Evolutionary conservation across 2,113 vertebrate species (phyloP), one percentile per base, ranked within the genome.

Genomic region (Mesocricetus auratus): DNA sequence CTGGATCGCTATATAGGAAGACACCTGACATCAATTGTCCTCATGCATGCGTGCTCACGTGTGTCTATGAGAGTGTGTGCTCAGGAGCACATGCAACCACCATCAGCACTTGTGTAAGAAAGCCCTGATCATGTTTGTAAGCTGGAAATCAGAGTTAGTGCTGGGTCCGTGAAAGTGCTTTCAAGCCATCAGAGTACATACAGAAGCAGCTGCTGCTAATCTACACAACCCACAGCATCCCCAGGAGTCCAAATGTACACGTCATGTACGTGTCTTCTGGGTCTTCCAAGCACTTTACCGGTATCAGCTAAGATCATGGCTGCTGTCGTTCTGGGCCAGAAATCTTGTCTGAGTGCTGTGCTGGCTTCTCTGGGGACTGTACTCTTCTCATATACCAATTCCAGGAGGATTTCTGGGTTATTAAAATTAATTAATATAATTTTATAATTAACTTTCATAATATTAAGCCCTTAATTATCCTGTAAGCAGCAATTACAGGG

Each of bases 361-460:
- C 21, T 2, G 26, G 56, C 3, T 31, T 97, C 94, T 93, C 64
- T 66, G 13, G 81, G 89, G 60, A 92, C 87, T 21, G 11, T 0
- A 1, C 47, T 90, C 64, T 86, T 92, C 81, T 88, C 53, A 88
- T 64, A 92, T 29, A 90, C 62, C 88, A 92, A 92, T 92, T 81
- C 85, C 50, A 62, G 81, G 86, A 95, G 82, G 82, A 74, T 92
- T 53, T 5, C 56, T 62, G 47, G 60, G 66, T n/a, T 92, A 81
- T 96, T 91, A 82, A 86, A 95, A 69, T 94, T 96, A 96, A 97
- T 94, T 96, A 92, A 96, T 96, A 96, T 74, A 91, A 94, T 95
- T 94, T 96, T 74, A 93, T 77, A 95, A 96, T 95, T 86, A 95
- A 94, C n/a, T 93, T 93, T 94, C 89, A 64, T 94, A 79, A 90